Evolutionary conservation across 2,797 vertebrate species (phyloP), one percentile per base, ranked within the genome.

Genomic region (Poeciliopsis turneri): DNA sequence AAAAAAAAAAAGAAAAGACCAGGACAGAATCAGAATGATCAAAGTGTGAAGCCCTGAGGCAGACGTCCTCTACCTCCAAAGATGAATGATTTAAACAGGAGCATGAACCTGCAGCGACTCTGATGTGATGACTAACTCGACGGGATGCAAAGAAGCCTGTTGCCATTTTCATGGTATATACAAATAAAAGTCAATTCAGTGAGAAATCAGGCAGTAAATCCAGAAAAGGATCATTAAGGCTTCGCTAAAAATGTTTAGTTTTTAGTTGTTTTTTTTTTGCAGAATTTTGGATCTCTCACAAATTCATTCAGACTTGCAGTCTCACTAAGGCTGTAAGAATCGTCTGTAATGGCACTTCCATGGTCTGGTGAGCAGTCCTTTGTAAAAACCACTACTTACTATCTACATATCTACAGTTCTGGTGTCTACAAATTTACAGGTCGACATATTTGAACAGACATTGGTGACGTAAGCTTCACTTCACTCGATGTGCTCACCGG

Each of bases 311-410:
- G 84, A 89, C 82, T 77, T 83, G 84, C 85, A 84, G 89, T 88
- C 90, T 93, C 89, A 91, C 90, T 87, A 90, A 94, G 92, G 92
- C 92, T 91, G 87, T 88, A 89, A 88, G 84, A 89, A 75, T 91
- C 20, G 25, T 93, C 87, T 89, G 87, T 92, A 94, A 93, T 93
- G 90, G 92, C 94, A 94, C 94, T 93, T 94, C 88, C 91, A 93
- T 89, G 90, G 89, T 92, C 83, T 90, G 81, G 88, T 88, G 90
- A 92, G 90, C 88, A 87, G 87, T 90, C 84, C 84, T 85, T 87
- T 88, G 84, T 86, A 70, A 82, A 90, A 92, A 90, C 84, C 79
- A 72, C 71, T 84, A 80, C 79, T 89, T 83, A 84, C 77, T 93
- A 93, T 92, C 90, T 92, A 93, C 91, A 92, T 92, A 94, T 92